Evolutionary conservation across 2,888 invertebrate species (phyloP).

Genomic region (Cremastobaeus sp.): DNA sequence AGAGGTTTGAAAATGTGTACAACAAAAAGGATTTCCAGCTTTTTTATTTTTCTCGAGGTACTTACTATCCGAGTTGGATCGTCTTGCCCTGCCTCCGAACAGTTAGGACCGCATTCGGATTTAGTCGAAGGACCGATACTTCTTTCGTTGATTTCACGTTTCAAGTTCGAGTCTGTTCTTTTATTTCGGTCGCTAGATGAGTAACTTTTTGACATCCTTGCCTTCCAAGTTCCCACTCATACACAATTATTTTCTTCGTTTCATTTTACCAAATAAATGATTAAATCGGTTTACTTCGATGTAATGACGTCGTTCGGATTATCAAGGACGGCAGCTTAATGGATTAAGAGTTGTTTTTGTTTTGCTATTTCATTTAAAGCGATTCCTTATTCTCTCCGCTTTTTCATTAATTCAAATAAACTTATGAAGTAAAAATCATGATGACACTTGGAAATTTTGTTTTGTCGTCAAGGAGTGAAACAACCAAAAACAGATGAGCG

Average conservation of each 20-base stretch:
- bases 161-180: conserved; percentile 37
- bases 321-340: no score
- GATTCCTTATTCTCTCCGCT: no score
- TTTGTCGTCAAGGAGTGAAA: no score
- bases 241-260: conserved; percentile 21
- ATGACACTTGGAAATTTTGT: no score
- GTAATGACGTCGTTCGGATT: no score
- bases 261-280: no score
- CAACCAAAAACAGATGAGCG: no score
- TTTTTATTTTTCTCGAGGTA: conserved; percentile 9
- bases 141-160: conserved; percentile 41
- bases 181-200: conserved; percentile 44
- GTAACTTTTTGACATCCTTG: conserved; percentile 33
- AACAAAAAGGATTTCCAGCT: background rate
- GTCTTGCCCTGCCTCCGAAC: conserved; percentile 34
- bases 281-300: no score
- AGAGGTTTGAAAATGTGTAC: background rate
- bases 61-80: conserved; percentile 66
- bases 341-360: no score
- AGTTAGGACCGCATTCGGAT: conserved; percentile 62
- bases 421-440: no score
- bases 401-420: no score
- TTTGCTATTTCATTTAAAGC: no score
- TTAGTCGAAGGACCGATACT: conserved; percentile 46
- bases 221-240: conserved; percentile 18